Conservation (phyloP, 2,888 invertebrate genomes). For the Clivina fossor region DNA sequence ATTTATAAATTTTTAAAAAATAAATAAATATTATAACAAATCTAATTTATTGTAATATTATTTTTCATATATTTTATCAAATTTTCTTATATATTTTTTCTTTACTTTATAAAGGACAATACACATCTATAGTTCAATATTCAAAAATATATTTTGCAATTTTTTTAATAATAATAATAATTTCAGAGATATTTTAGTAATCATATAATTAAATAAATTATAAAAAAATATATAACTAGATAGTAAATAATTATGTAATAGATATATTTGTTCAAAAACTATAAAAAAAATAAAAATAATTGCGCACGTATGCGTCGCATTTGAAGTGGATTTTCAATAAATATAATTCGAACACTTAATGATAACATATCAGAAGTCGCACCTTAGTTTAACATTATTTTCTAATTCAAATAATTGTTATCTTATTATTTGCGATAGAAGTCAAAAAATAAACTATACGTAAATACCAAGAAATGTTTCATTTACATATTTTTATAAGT, state of each 20-base stretch:
- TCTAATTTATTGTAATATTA: no score
- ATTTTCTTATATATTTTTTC: no score
- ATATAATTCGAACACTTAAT: conserved; percentile 6
- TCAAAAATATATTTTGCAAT: neutral
- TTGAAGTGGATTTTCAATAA: conserved; percentile 18
- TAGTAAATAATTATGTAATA: neutral
- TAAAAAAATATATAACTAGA: no score
- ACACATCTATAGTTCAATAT: neutral
- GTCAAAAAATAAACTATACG: conserved; percentile 4
- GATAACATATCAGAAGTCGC: conserved; percentile 12
- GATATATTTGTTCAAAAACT: neutral
- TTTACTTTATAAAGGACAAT: no score
- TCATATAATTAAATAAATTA: no score
- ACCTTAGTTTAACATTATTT: conserved; percentile 19
- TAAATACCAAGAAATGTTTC: no score
- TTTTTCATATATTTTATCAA: no score
- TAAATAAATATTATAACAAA: no score
- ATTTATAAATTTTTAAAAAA: no score
- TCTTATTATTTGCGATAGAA: conserved; percentile 24
- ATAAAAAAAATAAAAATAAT: no score
- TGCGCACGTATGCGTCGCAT: no score
- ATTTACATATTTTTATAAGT: no score
- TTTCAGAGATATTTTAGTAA: neutral
- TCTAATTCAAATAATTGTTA: conserved; percentile 21
- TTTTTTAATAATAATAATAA: neutral